Conservation (phyloP, 2,797 vertebrate species). For the Australoheros facetus region DNA sequence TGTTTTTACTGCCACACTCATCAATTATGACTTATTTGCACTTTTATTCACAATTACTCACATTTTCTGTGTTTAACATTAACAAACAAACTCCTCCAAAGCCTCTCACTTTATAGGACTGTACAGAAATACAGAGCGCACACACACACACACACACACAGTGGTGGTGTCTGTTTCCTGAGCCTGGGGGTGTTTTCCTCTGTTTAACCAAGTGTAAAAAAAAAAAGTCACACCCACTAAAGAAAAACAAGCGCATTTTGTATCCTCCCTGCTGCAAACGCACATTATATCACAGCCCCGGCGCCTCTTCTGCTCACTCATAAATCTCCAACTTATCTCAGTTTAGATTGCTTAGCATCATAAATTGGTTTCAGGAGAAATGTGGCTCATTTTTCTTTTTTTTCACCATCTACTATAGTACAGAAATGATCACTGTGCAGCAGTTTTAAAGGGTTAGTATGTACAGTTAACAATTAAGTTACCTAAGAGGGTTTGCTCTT, state of each 20-base stretch:
- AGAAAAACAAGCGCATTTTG: slow-evolving; percentile 57
- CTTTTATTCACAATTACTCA: not conserved
- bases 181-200: slow-evolving; percentile 35
- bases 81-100: not conserved
- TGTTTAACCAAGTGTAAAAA: slow-evolving; percentile 17
- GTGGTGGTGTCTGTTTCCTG: slow-evolving; percentile 45
- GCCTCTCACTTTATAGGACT: not conserved
- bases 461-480: not conserved
- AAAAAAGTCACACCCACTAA: slow-evolving; percentile 47
- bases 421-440: not conserved
- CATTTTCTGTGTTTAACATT: not conserved
- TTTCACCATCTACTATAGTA: not conserved
- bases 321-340: slow-evolving; percentile 1
- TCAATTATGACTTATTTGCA: slow-evolving; percentile 2
- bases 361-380: not conserved
- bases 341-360: not conserved
- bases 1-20: slow-evolving; percentile 12
- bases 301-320: not conserved
- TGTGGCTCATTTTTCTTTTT: not conserved
- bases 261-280: slow-evolving; percentile 27
- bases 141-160: slow-evolving; percentile 16
- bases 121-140: not conserved
- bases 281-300: not conserved
- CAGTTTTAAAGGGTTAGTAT: not conserved
- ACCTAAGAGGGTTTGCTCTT: not conserved